Base-by-base conservation (phyloP, 2,113 vertebrate genomes). In the Lipophrys pholis region DNA sequence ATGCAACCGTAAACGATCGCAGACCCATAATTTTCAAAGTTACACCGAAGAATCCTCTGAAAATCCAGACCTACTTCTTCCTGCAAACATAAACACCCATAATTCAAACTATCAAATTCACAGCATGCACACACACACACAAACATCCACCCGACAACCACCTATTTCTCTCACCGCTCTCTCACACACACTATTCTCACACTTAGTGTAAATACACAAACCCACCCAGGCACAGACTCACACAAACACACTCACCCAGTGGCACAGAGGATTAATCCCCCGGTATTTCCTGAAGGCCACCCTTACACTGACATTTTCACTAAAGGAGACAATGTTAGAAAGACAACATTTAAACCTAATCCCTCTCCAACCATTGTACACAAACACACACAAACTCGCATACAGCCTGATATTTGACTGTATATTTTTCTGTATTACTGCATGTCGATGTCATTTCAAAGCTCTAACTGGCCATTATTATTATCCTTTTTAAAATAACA, bases 231-330 rank as follows among this genome's bases (percentile, higher is more conserved):
- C 59, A 74, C 48, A 66, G 45, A 78, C 41, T 80, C 64, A 78
- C 49, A 85, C 71, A 82, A 43, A 80, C 75, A 63, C 64, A 71
- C 66, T 52, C 60, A 65, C 30, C 36, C 78, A 60, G 38, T 52
- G 40, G 71, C 57, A 61, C 49, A 60, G 52, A 64, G 80, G 72
- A 80, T 80, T 69, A 86, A 87, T 78, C 77, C 71, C 81, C 54
- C 52, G 69, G 81, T 76, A 90, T 87, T 90, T 86, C 77, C 81
- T 84, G 73, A 55, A 76, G 78, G 73, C 80, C 82, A 74, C 86
- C 72, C 76, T 74, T 59, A 70, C 55, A 81, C 41, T 83, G 35
- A 70, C 68, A 75, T 64, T n/a, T 42, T 77, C 36, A 10, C 56
- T 43, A 56, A 80, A 39, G 43, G 52, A 80, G 58, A 76, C 35